Percentiles rank a stretch among this genome's conserved stretches.
phyloP scores from a whole-genome alignment of 1,140 invertebrate species.

The Danaus melanippus region DNA sequence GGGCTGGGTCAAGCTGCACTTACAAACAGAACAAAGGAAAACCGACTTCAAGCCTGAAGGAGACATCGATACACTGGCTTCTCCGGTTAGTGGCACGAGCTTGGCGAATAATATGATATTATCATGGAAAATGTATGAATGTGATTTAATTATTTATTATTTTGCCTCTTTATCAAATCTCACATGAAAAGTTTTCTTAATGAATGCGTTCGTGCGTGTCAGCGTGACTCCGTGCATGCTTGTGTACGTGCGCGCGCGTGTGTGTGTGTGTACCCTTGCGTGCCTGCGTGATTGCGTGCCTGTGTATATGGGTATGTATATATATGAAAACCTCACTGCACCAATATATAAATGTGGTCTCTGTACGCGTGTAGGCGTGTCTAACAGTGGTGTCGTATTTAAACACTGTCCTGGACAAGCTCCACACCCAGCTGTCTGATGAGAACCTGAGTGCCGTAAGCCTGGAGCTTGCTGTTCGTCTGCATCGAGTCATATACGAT shows the following conservation, averaged over 20 bases:
- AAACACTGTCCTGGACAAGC: conserved; percentile 81
- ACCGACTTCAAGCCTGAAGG: conserved; percentile 96
- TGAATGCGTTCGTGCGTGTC: too few relatives aligned
- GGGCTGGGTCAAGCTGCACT: conserved; percentile 91
- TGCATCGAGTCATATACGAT: conserved; percentile 96
- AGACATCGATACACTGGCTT: conserved; percentile 84
- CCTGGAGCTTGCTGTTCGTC: conserved; percentile 89
- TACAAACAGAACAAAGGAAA: conserved; percentile 96
- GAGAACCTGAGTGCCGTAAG: conserved; percentile 92
- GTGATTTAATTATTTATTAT: too few relatives aligned
- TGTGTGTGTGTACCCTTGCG: too few relatives aligned
- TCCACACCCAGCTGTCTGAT: conserved; percentile 91
- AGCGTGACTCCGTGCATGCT: too few relatives aligned
- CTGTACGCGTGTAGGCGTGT: conserved; percentile 80
- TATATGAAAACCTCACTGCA: too few relatives aligned
- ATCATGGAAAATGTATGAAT: too few relatives aligned
- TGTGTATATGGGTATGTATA: too few relatives aligned
- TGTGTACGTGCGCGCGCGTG: too few relatives aligned
- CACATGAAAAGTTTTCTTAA: too few relatives aligned
- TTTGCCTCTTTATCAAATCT: too few relatives aligned
- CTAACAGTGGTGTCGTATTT: conserved; percentile 90
- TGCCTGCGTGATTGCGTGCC: too few relatives aligned
- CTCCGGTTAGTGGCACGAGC: conserved; percentile 69
- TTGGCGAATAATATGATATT: too few relatives aligned
- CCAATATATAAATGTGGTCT: not conserved